phyloP scores from a whole-genome alignment of 2,888 invertebrate species.

The Rhabditophanes sp. region DNA sequence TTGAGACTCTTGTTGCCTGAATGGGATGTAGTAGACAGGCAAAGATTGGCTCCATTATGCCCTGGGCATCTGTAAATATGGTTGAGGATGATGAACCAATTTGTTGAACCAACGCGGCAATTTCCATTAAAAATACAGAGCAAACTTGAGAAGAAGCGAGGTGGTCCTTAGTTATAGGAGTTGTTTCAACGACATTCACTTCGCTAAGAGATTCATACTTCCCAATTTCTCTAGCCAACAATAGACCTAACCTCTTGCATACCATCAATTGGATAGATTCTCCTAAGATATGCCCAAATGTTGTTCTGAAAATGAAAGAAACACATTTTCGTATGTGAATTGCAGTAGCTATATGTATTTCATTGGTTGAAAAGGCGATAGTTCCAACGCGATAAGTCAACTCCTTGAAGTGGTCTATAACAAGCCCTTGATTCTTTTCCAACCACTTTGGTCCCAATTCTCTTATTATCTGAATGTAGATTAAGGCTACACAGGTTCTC shows the following conservation, averaged over 20 bases:
- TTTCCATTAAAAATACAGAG: conserved; percentile 72
- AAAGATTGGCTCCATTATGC: conserved; percentile 60
- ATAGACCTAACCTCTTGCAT: conserved; percentile 76
- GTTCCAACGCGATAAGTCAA: conserved; percentile 50
- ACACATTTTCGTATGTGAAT: conserved; percentile 72
- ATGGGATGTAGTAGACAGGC: conserved; percentile 81
- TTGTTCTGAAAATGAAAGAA: conserved; percentile 75
- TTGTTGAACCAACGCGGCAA: conserved; percentile 70
- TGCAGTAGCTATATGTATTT: conserved; percentile 18
- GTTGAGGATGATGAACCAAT: conserved; percentile 86
- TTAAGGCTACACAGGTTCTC: too few species aligned
- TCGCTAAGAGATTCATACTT: conserved; percentile 1
- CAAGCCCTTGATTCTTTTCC: conserved; percentile 69
- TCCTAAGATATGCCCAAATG: conserved; percentile 79
- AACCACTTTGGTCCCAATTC: conserved; percentile 79
- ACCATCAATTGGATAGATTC: conserved; percentile 86
- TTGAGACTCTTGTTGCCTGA: conserved; percentile 66
- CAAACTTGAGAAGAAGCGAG: conserved; percentile 47
- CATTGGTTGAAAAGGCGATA: not conserved
- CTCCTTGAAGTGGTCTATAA: conserved; percentile 76
- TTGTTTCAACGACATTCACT: not conserved
- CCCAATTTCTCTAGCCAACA: conserved; percentile 51
- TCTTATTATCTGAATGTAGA: conserved; percentile 82
- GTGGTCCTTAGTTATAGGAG: conserved; percentile 15
- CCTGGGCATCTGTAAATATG: conserved; percentile 68